These are phyloP conservation scores for Rotaria macrura DNA, from an alignment of 2,888 invertebrate genomes.

Conservation along the genomic window DNA sequence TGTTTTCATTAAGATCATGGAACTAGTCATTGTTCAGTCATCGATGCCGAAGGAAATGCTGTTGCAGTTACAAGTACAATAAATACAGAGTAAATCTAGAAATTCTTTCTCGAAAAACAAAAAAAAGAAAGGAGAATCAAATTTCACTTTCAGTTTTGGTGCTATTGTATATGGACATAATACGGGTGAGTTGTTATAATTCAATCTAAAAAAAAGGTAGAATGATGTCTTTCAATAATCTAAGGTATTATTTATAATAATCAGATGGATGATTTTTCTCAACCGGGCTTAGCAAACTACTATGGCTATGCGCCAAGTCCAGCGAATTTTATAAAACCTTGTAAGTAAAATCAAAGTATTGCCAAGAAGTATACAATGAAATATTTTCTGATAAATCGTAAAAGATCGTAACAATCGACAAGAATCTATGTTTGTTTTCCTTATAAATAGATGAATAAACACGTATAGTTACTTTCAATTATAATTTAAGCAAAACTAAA, in stretches of 20 bases:
- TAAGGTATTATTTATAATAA: constrained; percentile 81
- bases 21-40: constrained; percentile 44
- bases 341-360: not conserved
- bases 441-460: too few relatives aligned
- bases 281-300: constrained; percentile 36
- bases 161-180: constrained; percentile 53
- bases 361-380: too few relatives aligned
- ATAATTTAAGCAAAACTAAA: too few relatives aligned
- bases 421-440: too few relatives aligned
- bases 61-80: constrained; percentile 45
- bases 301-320: constrained; percentile 59
- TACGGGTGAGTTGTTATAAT: constrained; percentile 54
- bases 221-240: constrained; percentile 48
- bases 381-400: too few relatives aligned
- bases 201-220: not conserved
- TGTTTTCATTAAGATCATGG: constrained; percentile 36
- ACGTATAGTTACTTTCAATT: too few relatives aligned
- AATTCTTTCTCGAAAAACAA: not conserved
- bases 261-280: constrained; percentile 75
- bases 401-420: too few relatives aligned
- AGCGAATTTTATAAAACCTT: constrained; percentile 70
- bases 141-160: constrained; percentile 62
- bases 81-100: constrained; percentile 41
- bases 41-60: constrained; percentile 44
- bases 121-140: not conserved